Conservation (phyloP, 2,888 invertebrate genomes). For the Deroplatys truncata region DNA sequence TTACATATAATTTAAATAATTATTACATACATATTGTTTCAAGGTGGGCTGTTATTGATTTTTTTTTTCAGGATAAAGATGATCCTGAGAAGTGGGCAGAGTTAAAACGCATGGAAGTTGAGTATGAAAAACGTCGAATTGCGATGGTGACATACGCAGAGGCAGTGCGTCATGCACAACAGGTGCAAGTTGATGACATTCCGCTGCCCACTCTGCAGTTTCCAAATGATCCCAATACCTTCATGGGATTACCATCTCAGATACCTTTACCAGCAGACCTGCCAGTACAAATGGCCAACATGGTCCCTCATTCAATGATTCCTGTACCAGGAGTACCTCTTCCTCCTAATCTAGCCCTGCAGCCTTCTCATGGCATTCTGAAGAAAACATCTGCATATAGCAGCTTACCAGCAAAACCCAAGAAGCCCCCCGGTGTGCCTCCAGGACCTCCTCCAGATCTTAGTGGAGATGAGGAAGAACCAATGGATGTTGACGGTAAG, state of each 20-base stretch:
- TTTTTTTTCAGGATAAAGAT: slow-evolving; percentile 75
- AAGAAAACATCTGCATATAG: slow-evolving; percentile 65
- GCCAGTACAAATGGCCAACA: slow-evolving; percentile 27
- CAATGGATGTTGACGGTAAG: slow-evolving; percentile 28
- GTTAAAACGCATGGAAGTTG: slow-evolving; percentile 82
- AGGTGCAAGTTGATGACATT: slow-evolving; percentile 89
- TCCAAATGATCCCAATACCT: slow-evolving; percentile 36
- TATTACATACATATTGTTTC: too few species aligned
- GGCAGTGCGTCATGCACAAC: slow-evolving; percentile 91
- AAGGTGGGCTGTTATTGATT: slow-evolving; percentile 25
- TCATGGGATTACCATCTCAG: slow-evolving; percentile 45
- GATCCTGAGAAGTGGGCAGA: slow-evolving; percentile 93
- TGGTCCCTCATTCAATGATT: slow-evolving; percentile 35
- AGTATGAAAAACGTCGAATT: slow-evolving; percentile 85
- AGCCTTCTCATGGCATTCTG: slow-evolving; percentile 65
- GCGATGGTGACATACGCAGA: slow-evolving; percentile 90
- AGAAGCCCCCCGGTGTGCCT: slow-evolving; percentile 75
- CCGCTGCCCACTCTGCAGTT: slow-evolving; percentile 63
- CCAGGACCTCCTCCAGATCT: slow-evolving; percentile 78
- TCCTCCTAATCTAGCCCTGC: slow-evolving; percentile 56
- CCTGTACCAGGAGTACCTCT: slow-evolving; percentile 41
- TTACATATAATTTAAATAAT: too few species aligned
- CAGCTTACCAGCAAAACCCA: slow-evolving; percentile 22
- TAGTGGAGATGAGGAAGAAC: slow-evolving; percentile 57
- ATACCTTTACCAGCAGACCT: slow-evolving; percentile 49